phyloP scores from a whole-genome alignment of 2,888 invertebrate genomes.

The Sinopyrophorus schimmeli region DNA sequence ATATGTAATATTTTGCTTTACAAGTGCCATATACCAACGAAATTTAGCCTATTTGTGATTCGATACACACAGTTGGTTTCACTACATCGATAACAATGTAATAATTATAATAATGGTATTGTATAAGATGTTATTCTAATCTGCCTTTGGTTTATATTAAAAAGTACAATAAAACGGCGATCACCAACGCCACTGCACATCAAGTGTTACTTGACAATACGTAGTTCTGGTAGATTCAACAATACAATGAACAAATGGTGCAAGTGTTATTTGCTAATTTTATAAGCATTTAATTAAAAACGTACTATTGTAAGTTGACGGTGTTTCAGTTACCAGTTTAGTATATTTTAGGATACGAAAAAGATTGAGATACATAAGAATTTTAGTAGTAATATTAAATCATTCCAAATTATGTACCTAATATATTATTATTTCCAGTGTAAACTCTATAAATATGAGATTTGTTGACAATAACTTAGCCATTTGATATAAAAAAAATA shows the following conservation, averaged over 20 bases:
- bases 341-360: slow-evolving; percentile 39
- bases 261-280: slow-evolving; percentile 52
- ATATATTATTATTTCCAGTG: slow-evolving; percentile 52
- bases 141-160: slow-evolving; percentile 49
- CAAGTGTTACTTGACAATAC: slow-evolving; percentile 57
- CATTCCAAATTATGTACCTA: slow-evolving; percentile 58
- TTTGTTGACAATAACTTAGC: slow-evolving; percentile 58
- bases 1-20: slow-evolving; percentile 39
- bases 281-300: slow-evolving; percentile 52
- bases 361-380: slow-evolving; percentile 47
- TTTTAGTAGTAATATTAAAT: slow-evolving; percentile 39
- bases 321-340: slow-evolving; percentile 52
- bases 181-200: slow-evolving; percentile 51
- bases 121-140: slow-evolving; percentile 37
- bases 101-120: slow-evolving; percentile 27
- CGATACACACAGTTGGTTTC: slow-evolving; percentile 42
- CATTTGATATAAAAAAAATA: slow-evolving; percentile 55
- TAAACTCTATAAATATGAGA: slow-evolving; percentile 51
- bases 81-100: slow-evolving; percentile 44
- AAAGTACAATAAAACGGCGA: slow-evolving; percentile 50
- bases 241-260: slow-evolving; percentile 58
- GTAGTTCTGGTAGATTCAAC: slow-evolving; percentile 53
- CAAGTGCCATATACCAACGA: slow-evolving; percentile 50
- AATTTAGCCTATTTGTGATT: slow-evolving; percentile 43
- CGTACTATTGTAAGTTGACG: slow-evolving; percentile 44